Evolutionary conservation across 2,888 invertebrate species (phyloP).

Genomic region (Megaustenia siamemsis): DNA sequence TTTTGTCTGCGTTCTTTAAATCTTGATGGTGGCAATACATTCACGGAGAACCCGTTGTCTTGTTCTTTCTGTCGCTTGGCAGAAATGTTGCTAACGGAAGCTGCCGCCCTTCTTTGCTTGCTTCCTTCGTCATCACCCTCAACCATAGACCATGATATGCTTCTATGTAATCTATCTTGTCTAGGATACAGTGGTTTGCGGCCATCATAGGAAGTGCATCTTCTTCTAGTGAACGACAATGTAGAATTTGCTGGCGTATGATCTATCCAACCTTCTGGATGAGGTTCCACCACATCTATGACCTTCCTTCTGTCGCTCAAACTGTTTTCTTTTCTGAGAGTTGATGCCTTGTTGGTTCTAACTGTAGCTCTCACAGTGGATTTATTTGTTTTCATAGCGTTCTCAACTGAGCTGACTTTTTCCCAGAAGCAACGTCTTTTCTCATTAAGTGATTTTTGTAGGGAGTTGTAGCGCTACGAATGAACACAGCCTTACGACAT

Average conservation of each 20-base stretch:
- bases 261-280: conserved; percentile 9
- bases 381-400: neutral
- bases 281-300: neutral
- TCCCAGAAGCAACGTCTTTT: neutral
- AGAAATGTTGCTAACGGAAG: neutral
- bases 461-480: conserved; percentile 46
- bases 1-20: neutral
- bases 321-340: neutral
- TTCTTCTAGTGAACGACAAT: neutral
- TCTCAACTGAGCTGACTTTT: neutral
- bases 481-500: neutral
- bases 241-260: neutral
- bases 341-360: neutral
- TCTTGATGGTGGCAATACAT: neutral
- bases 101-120: neutral
- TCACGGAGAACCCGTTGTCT: neutral
- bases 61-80: too few species aligned
- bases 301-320: neutral
- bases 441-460: conserved; percentile 1
- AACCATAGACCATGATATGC: conserved; percentile 25
- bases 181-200: neutral
- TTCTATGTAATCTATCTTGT: neutral
- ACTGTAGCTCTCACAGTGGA: neutral
- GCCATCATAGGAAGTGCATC: conserved; percentile 32
- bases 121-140: neutral